These are phyloP conservation scores for Pelodiscus sinensis DNA, from an alignment of 2,113 vertebrate species.

Conservation along the genomic window DNA sequence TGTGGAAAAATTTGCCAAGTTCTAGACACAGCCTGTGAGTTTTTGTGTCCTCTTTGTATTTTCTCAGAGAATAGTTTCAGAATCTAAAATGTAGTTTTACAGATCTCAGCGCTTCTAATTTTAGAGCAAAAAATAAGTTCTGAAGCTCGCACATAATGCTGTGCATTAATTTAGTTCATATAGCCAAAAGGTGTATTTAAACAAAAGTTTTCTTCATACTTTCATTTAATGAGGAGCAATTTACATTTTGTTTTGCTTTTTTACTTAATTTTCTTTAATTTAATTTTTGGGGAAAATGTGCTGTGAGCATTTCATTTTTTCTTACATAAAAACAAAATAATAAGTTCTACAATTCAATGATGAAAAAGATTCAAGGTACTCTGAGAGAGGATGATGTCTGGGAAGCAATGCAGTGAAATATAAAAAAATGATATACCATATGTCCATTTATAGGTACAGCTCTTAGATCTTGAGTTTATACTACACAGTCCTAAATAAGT, in stretches of 20 bases:
- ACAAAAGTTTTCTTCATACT: neutral
- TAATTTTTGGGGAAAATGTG: neutral
- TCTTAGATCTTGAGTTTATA: neutral
- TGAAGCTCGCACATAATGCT: neutral
- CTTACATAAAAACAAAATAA: neutral
- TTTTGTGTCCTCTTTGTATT: too few relatives aligned
- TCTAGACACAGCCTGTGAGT: too few relatives aligned
- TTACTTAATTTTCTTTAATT: neutral
- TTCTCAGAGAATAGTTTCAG: too few relatives aligned
- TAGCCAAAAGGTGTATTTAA: neutral
- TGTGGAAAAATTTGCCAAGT: too few relatives aligned
- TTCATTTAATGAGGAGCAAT: neutral
- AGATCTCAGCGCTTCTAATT: too few relatives aligned
- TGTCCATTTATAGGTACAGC: neutral
- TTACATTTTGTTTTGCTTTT: neutral
- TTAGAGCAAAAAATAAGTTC: neutral
- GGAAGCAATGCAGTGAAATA: neutral
- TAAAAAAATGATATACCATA: neutral
- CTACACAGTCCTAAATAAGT: neutral
- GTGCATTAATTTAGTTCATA: neutral
- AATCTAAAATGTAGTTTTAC: too few relatives aligned
- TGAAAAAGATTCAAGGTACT: neutral
- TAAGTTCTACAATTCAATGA: neutral
- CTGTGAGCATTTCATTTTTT: neutral
- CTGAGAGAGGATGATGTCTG: neutral